Conservation (phyloP, 2,888 invertebrate genomes). For the Clostera curtula region DNA sequence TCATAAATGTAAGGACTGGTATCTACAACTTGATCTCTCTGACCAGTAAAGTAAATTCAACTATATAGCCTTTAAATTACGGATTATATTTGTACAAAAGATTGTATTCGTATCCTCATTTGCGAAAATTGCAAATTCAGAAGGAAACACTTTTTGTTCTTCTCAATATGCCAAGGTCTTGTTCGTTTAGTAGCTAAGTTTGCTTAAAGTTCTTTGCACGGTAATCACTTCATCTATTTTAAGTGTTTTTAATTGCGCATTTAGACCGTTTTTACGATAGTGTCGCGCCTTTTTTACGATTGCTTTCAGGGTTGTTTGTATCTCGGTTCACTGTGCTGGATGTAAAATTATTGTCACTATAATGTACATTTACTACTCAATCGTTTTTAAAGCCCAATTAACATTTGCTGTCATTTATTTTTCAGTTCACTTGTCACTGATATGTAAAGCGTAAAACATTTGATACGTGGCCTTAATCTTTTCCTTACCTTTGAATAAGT, state of each 20-base stretch:
- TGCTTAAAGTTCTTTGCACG: slow-evolving; percentile 27
- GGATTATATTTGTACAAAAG: slow-evolving; percentile 3
- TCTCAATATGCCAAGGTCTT: slow-evolving; percentile 34
- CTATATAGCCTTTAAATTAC: slow-evolving; percentile 8
- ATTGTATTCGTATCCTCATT: slow-evolving; percentile 11
- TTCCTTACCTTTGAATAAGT: slow-evolving; percentile 12
- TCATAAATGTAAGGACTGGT: slow-evolving; percentile 24
- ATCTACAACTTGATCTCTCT: slow-evolving; percentile 8
- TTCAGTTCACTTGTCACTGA: slow-evolving; percentile 10
- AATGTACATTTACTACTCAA: slow-evolving; percentile 29
- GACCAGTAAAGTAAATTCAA: slow-evolving; percentile 7
- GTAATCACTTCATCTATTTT: slow-evolving; percentile 56
- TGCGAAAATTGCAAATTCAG: slow-evolving; percentile 17
- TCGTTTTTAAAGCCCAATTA: slow-evolving; percentile 26
- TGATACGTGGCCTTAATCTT: slow-evolving; percentile 17
- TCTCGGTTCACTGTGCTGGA: slow-evolving; percentile 10
- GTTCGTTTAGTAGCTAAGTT: slow-evolving; percentile 17
- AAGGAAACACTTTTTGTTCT: slow-evolving; percentile 18
- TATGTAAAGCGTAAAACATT: slow-evolving; percentile 9
- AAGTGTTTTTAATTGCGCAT: slow-evolving; percentile 54
- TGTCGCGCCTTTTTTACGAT: slow-evolving; percentile 37
- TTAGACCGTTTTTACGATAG: slow-evolving; percentile 36
- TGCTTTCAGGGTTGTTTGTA: slow-evolving; percentile 16
- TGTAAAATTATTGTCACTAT: slow-evolving; percentile 26
- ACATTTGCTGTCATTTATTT: slow-evolving; percentile 23